Base-by-base conservation (phyloP, 2,797 vertebrate genomes). In the Neomorphus geoffroyi region DNA sequence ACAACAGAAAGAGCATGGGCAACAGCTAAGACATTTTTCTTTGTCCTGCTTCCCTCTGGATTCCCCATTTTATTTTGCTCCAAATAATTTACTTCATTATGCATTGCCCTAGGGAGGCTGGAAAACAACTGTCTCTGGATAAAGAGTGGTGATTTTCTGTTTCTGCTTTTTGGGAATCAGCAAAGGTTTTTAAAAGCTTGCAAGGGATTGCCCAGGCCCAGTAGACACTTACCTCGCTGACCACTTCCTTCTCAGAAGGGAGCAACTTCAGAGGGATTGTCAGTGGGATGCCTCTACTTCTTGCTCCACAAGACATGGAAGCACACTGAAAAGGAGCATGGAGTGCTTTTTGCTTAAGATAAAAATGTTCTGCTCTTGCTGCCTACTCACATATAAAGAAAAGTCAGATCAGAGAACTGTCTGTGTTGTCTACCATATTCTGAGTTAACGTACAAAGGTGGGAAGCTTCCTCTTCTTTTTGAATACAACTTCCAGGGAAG, bases 141-240 rank as follows among this genome's bases (percentile, higher is more conserved):
- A 30, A 67, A 79, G 23, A 70, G 33, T 65, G 14, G 7, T n/a
- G 45, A 12, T 8, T 50, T 79, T 91, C 3, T 1, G 9, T 80
- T 69, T 78, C 70, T 72, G 14, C 7, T 56, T 61, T 69, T 66
- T 43, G 30, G 33, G 45, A 82, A 57, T 8, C 8, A 71, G 37
- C 22, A 65, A 46, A 24, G 51, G 51, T 32, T 90, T 78, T 32
- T 9, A 74, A 82, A 93, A 80, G 13, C 23, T 79, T 58, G 50
- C 23, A 24, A 48, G 71, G 28, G 22, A 45, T 67, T 82, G 50
- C 64, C 17, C 28, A 33, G 4, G 30, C 18, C 28, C n/a, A 33
- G 30, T 5, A 19, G 53, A 50, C 33, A 35, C 96, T 97, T 86
- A 98, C 98, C 96, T 97, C 81, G 1, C 95, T 51, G 5, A 97